These are phyloP conservation scores for Malacoraja senta DNA, from an alignment of 2,797 vertebrate species.

Conservation along the genomic window DNA sequence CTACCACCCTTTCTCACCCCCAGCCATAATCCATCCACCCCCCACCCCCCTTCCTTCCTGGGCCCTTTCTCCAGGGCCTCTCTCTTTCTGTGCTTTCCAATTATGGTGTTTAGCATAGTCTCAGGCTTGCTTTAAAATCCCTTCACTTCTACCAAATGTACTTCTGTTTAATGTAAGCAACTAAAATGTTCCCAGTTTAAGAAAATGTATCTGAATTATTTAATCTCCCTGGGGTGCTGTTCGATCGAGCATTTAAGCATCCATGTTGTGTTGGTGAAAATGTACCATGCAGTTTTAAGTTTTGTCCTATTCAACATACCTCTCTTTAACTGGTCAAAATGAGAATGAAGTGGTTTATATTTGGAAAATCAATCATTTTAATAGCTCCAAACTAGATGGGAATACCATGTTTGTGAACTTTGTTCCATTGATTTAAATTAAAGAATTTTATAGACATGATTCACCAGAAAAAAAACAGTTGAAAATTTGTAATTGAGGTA, in stretches of 20 bases:
- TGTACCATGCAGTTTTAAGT: background rate
- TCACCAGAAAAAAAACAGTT: background rate
- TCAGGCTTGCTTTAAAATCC: constrained; percentile 35
- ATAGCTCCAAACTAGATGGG: background rate
- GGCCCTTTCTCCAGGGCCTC: too few species aligned
- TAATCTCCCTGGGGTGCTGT: background rate
- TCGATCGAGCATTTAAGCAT: background rate
- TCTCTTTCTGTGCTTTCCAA: background rate
- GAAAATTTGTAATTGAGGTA: background rate
- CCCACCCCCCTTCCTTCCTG: too few species aligned
- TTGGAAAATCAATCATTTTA: background rate
- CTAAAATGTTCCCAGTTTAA: background rate
- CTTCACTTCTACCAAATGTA: background rate
- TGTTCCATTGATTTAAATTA: background rate
- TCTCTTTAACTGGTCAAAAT: background rate
- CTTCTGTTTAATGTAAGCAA: background rate
- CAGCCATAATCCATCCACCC: background rate
- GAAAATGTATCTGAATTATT: background rate
- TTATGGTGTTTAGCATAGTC: constrained; percentile 20
- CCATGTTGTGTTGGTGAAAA: background rate
- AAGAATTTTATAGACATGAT: background rate
- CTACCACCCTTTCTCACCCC: background rate
- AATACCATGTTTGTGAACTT: background rate
- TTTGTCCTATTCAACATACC: background rate
- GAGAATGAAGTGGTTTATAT: background rate